These are phyloP conservation scores for Drosophila histrio DNA, from an alignment of 2,888 invertebrate genomes.

Conservation along the genomic window DNA sequence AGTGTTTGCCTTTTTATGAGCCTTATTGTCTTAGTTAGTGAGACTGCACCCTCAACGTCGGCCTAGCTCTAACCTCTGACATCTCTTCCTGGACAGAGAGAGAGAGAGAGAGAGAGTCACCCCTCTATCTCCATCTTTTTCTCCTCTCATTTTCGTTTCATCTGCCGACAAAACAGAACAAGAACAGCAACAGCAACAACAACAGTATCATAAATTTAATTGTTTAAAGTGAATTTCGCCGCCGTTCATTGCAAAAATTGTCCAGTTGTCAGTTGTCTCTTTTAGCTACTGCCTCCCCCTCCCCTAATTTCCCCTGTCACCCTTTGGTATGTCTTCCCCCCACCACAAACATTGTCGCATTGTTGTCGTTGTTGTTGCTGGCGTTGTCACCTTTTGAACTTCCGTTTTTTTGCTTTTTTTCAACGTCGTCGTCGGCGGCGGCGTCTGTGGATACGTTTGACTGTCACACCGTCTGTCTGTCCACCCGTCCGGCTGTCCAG, in stretches of 20 bases:
- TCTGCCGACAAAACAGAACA: conserved; percentile 23
- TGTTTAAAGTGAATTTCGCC: conserved; percentile 74
- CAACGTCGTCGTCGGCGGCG: conserved; percentile 28
- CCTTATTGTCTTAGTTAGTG: conserved; percentile 27
- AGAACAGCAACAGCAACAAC: conserved; percentile 25
- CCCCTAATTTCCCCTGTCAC: not conserved
- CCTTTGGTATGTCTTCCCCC: conserved; percentile 5
- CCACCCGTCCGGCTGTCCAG: not conserved
- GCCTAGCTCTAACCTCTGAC: conserved; percentile 40
- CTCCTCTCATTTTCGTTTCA: conserved; percentile 25
- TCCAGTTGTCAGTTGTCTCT: conserved; percentile 33
- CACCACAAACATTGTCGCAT: conserved; percentile 14
- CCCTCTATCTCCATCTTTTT: not conserved
- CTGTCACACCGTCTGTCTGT: conserved; percentile 2
- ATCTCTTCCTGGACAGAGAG: conserved; percentile 33
- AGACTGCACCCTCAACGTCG: conserved; percentile 17
- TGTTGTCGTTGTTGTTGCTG: conserved; percentile 6
- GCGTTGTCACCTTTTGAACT: conserved; percentile 77
- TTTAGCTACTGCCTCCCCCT: not conserved
- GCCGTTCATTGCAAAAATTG: conserved; percentile 53
- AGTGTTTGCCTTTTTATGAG: conserved; percentile 6
- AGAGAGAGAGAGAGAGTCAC: not conserved
- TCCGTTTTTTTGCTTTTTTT: conserved; percentile 57
- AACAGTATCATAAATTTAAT: conserved; percentile 75
- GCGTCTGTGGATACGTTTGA: conserved; percentile 54